Conservation (phyloP, 2,888 invertebrate genomes). For the Cantharis flavilabris region DNA sequence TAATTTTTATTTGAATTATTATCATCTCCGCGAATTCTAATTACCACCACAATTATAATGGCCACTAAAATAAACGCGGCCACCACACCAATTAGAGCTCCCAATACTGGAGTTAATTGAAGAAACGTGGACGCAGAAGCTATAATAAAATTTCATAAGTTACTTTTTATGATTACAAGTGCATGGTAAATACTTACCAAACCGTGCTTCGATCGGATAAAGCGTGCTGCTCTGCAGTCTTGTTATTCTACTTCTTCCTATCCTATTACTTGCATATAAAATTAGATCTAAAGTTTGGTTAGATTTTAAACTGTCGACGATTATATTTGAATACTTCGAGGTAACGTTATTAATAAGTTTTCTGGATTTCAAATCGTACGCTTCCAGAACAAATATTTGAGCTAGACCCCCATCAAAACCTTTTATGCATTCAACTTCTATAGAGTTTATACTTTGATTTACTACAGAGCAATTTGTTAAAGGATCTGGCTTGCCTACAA, state of each 20-base stretch:
- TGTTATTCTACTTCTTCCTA: constrained; percentile 70
- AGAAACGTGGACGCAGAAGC: constrained; percentile 75
- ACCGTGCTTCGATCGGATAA: constrained; percentile 73
- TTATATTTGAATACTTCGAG: constrained; percentile 65
- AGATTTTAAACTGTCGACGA: constrained; percentile 68
- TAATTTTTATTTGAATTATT: constrained; percentile 51
- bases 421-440: constrained; percentile 74
- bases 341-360: constrained; percentile 63
- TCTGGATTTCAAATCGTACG: constrained; percentile 61
- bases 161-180: neutral
- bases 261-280: constrained; percentile 71
- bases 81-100: constrained; percentile 78
- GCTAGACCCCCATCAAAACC: constrained; percentile 80
- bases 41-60: constrained; percentile 71
- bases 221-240: constrained; percentile 70
- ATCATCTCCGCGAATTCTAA: constrained; percentile 63
- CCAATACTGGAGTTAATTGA: constrained; percentile 82
- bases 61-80: constrained; percentile 76
- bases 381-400: constrained; percentile 75
- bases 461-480: constrained; percentile 73
- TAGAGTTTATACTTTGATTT: constrained; percentile 73
- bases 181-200: constrained; percentile 57
- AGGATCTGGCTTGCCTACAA: constrained; percentile 72
- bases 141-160: constrained; percentile 36
- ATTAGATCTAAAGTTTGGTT: constrained; percentile 71